Conservation (phyloP, 2,113 vertebrate species). For the Nibea coibor region DNA sequence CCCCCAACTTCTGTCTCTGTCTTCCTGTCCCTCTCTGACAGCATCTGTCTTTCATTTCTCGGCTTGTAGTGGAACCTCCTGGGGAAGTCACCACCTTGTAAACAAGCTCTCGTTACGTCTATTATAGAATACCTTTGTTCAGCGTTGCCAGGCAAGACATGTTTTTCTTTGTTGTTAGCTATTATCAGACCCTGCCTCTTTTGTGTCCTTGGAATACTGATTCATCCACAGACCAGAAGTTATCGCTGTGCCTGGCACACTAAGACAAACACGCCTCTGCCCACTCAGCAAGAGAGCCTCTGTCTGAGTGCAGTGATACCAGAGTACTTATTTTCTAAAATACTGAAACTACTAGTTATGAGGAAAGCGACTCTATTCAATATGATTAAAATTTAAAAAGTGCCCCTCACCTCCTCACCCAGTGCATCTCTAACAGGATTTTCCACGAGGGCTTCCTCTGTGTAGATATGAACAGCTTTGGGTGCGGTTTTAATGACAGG, state of each 20-base stretch:
- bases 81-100: slow-evolving; percentile 51
- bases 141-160: slow-evolving; percentile 36
- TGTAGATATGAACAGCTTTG: slow-evolving; percentile 17
- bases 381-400: slow-evolving; percentile 20
- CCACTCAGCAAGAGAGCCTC: slow-evolving; percentile 29
- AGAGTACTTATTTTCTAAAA: slow-evolving; percentile 19
- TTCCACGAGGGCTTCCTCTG: slow-evolving; percentile 4
- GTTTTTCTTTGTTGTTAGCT: slow-evolving; percentile 35
- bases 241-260: slow-evolving; percentile 6
- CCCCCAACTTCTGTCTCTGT: slow-evolving; percentile 22
- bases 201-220: slow-evolving; percentile 66
- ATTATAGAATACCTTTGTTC: slow-evolving; percentile 62
- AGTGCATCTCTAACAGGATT: background rate
- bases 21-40: slow-evolving; percentile 7
- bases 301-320: slow-evolving; percentile 9
- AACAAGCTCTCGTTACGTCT: slow-evolving; percentile 34
- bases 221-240: slow-evolving; percentile 55
- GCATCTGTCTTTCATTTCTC: slow-evolving; percentile 43
- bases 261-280: slow-evolving; percentile 47
- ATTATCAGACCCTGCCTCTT: slow-evolving; percentile 35
- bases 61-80: slow-evolving; percentile 26
- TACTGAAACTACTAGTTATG: background rate
- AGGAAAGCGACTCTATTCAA: slow-evolving; percentile 2
- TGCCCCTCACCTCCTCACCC: background rate
- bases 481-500: slow-evolving; percentile 48